Conservation (phyloP, 37 sponge, comb jelly and placozoan species). For the Aplysina aerophoba region DNA sequence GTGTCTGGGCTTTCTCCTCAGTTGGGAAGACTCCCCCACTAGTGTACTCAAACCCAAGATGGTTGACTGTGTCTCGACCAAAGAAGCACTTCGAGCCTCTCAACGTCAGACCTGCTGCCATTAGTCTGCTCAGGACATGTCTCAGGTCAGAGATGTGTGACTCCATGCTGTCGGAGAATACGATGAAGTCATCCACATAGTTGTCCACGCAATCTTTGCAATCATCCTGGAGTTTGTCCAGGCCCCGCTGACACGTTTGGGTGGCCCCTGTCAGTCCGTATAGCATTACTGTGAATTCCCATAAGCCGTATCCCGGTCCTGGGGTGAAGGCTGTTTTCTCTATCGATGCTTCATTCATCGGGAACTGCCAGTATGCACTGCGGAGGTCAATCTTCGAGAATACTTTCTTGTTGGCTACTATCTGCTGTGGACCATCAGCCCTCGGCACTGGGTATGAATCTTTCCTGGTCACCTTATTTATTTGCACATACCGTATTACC, state of each 20-base stretch:
- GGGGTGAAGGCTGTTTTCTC: conserved; percentile 25
- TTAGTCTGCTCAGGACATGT: background rate
- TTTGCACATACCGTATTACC: too few species aligned
- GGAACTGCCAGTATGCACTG: conserved; percentile 25
- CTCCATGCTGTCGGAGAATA: background rate
- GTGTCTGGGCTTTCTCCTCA: background rate
- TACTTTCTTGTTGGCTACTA: background rate
- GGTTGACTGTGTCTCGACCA: background rate
- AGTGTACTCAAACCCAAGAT: background rate
- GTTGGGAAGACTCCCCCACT: background rate
- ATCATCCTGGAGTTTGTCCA: background rate
- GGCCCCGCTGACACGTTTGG: conserved; percentile 13
- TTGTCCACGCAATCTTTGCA: background rate
- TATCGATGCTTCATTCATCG: conserved; percentile 3
- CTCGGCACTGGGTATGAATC: background rate
- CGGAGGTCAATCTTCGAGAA: conserved; percentile 2
- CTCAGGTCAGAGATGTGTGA: conserved; percentile 5
- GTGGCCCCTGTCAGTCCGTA: conserved; percentile 16
- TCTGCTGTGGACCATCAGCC: conserved; percentile 15
- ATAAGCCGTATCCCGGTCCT: conserved; percentile 14
- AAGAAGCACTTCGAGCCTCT: background rate
- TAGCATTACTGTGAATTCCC: conserved; percentile 19
- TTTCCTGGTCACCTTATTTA: too few species aligned
- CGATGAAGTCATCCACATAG: background rate
- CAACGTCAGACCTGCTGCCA: background rate